Conservation (phyloP, 2,888 invertebrate species). For the Lasioglossum malachurum region DNA sequence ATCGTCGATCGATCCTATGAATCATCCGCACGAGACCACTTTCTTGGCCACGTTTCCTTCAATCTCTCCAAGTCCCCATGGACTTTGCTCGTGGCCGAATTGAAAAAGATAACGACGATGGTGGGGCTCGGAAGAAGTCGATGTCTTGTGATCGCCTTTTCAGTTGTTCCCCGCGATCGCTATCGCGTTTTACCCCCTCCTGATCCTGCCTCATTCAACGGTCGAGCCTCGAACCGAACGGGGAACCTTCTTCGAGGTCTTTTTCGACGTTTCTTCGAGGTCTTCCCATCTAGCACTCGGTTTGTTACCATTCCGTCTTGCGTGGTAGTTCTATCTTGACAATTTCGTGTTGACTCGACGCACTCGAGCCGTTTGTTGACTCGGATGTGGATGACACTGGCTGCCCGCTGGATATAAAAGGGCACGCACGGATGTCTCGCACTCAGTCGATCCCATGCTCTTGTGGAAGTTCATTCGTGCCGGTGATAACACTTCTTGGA, state of each 20-base stretch:
- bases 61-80: slow-evolving; percentile 17
- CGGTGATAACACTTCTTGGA: neutral
- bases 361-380: neutral
- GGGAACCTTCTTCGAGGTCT: neutral
- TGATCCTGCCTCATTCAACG: neutral
- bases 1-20: neutral
- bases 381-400: neutral
- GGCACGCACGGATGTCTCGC: neutral
- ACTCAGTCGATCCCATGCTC: neutral
- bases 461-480: neutral
- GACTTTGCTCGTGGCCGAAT: slow-evolving; percentile 33
- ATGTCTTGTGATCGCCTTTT: slow-evolving; percentile 73
- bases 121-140: slow-evolving; percentile 69
- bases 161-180: slow-evolving; percentile 75
- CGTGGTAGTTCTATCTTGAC: neutral
- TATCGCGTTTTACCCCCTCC: slow-evolving; percentile 45
- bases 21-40: neutral
- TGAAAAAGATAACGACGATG: slow-evolving; percentile 26
- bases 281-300: neutral
- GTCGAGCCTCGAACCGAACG: neutral
- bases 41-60: slow-evolving; percentile 32
- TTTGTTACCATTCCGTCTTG: neutral
- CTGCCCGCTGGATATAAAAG: neutral
- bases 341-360: slow-evolving; percentile 1
- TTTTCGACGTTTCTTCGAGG: neutral